phyloP scores from a whole-genome alignment of 2,888 invertebrate species.

The Desoria tigrina region DNA sequence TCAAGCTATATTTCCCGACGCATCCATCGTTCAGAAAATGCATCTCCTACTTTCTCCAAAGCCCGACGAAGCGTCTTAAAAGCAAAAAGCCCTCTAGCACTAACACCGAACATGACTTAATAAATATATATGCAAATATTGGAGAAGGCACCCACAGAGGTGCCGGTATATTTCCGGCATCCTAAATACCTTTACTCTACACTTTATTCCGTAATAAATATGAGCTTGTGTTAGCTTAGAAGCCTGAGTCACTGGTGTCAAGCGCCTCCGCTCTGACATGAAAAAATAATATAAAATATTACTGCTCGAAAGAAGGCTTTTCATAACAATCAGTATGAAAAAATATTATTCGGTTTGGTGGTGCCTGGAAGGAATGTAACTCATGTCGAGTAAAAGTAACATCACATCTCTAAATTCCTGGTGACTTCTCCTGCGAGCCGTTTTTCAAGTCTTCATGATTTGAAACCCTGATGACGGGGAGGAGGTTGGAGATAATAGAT shows the following conservation, averaged over 20 bases:
- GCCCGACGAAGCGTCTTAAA: neutral
- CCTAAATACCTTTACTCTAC: constrained; percentile 4
- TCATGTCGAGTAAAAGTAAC: no score
- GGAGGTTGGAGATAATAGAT: constrained; percentile 5
- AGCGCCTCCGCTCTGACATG: neutral
- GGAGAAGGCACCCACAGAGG: neutral
- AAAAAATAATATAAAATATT: constrained; percentile 9
- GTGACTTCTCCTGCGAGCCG: constrained; percentile 5
- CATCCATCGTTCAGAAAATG: constrained; percentile 44
- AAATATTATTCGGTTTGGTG: no score
- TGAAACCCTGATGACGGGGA: neutral
- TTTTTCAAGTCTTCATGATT: constrained; percentile 2
- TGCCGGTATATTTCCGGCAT: neutral
- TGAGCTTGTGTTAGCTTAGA: no score
- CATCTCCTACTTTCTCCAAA: constrained; percentile 33
- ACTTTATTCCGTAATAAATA: neutral
- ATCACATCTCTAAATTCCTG: no score
- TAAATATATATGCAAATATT: constrained; percentile 16
- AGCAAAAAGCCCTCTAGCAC: constrained; percentile 3
- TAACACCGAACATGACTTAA: constrained; percentile 4
- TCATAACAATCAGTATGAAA: no score
- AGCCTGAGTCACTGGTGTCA: no score
- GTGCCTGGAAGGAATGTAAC: no score
- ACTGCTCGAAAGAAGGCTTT: no score
- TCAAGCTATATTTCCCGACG: constrained; percentile 20